Evolutionary conservation across 2,888 invertebrate species (phyloP).

Genomic region (Melanotus villosus): DNA sequence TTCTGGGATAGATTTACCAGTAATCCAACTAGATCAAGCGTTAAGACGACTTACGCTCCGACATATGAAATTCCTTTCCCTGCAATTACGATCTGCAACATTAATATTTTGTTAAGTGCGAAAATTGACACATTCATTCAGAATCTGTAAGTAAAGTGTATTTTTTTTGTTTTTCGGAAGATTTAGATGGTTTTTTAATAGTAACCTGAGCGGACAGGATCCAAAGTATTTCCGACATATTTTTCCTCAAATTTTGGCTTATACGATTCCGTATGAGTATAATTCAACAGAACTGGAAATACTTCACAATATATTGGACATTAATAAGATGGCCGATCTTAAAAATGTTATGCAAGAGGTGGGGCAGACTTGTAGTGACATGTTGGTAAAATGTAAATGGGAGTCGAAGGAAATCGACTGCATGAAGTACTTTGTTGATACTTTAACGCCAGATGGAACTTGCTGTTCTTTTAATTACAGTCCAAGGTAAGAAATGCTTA

Average conservation of each 20-base stretch:
- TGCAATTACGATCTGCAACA: constrained; percentile 65
- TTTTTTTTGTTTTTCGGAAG: too few relatives aligned
- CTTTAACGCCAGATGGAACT: constrained; percentile 59
- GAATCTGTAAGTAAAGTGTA: constrained; percentile 54
- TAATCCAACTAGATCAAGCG: constrained; percentile 64
- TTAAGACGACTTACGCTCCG: constrained; percentile 60
- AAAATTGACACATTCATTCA: constrained; percentile 55
- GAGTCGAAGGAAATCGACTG: constrained; percentile 57
- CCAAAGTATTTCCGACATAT: constrained; percentile 49
- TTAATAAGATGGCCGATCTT: constrained; percentile 54
- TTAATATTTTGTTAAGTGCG: constrained; percentile 55
- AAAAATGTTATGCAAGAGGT: constrained; percentile 52
- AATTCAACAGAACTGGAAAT: constrained; percentile 52
- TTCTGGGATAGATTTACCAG: constrained; percentile 62
- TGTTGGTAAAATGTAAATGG: constrained; percentile 64
- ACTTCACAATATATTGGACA: constrained; percentile 57
- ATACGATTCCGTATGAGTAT: constrained; percentile 48
- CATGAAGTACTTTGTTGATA: constrained; percentile 56
- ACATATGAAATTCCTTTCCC: constrained; percentile 62
- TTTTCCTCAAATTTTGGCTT: constrained; percentile 57
- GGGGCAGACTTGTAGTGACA: constrained; percentile 60
- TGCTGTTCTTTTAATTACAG: constrained; percentile 67
- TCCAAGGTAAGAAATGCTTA: constrained; percentile 38
- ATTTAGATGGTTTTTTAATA: too few relatives aligned
- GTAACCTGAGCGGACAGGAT: constrained; percentile 50